Evolutionary conservation across 2,888 invertebrate species (phyloP).

Genomic region (Dicyrtomina minuta): DNA sequence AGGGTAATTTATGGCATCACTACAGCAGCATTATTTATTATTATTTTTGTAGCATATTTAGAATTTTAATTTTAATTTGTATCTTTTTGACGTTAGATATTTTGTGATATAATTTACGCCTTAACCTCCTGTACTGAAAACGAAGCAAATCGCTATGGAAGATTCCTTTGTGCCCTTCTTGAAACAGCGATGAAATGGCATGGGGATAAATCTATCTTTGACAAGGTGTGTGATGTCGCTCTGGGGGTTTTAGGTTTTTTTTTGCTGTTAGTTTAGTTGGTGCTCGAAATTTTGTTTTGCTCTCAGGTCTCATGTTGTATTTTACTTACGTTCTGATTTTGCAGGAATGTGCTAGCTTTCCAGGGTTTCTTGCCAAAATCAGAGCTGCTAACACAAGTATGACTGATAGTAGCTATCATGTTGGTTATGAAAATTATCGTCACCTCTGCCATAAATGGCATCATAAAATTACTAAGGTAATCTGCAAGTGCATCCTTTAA

Average conservation of each 20-base stretch:
- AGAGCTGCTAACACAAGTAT: conserved; percentile 76
- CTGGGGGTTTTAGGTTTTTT: no score
- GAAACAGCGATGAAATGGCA: conserved; percentile 98
- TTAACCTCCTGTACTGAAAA: conserved; percentile 97
- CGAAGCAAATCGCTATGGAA: conserved; percentile 93
- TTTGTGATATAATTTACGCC: conserved; percentile 96
- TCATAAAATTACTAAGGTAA: conserved; percentile 87
- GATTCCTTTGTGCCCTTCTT: conserved; percentile 88
- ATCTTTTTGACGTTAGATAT: conserved; percentile 68
- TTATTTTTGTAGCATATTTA: no score
- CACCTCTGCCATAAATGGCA: conserved; percentile 99
- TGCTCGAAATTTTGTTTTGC: not conserved
- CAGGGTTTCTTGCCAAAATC: conserved; percentile 97
- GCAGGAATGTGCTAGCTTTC: conserved; percentile 90
- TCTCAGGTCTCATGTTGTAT: no score
- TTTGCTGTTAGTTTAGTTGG: not conserved
- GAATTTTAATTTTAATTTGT: no score
- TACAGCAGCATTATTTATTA: no score
- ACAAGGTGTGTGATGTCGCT: conserved; percentile 65
- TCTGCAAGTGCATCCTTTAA: conserved; percentile 32
- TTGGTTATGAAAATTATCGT: conserved; percentile 80
- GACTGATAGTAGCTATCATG: conserved; percentile 87
- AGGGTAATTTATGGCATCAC: conserved; percentile 75
- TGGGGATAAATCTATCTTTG: conserved; percentile 81
- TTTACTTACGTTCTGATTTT: conserved; percentile 37